These are phyloP conservation scores for Chrysocyon brachyurus DNA, from an alignment of 2,797 vertebrate genomes.

Conservation along the genomic window DNA sequence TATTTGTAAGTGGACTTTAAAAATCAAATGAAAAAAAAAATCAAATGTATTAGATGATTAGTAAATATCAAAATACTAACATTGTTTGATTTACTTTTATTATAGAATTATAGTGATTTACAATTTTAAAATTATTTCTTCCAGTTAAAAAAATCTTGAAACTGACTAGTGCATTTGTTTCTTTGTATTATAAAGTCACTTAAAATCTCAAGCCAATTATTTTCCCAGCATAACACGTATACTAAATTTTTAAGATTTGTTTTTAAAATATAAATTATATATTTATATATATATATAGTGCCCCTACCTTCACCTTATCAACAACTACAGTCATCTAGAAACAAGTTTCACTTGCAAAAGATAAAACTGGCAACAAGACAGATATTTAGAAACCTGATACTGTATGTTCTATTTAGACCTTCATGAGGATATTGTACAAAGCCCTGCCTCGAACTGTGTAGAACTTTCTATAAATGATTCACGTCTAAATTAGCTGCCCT, in stretches of 20 bases:
- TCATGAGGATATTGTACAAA: slow-evolving; percentile 86
- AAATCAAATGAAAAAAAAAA: slow-evolving; percentile 26
- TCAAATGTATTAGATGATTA: background rate
- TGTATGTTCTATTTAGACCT: slow-evolving; percentile 89
- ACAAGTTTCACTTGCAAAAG: slow-evolving; percentile 88
- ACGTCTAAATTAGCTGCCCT: slow-evolving; percentile 87
- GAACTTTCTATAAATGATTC: slow-evolving; percentile 89
- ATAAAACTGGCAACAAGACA: slow-evolving; percentile 86
- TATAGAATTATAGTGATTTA: background rate
- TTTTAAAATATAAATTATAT: background rate
- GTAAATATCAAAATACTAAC: slow-evolving; percentile 54
- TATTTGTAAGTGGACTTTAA: slow-evolving; percentile 16
- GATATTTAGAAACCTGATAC: slow-evolving; percentile 90
- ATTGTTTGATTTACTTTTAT: background rate
- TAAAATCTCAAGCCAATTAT: slow-evolving; percentile 55
- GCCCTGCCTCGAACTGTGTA: slow-evolving; percentile 86
- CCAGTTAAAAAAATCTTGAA: slow-evolving; percentile 40
- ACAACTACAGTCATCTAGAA: slow-evolving; percentile 84
- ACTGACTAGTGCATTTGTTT: background rate
- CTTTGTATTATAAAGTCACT: slow-evolving; percentile 21
- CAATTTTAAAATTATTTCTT: slow-evolving; percentile 58
- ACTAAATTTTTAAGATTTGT: slow-evolving; percentile 34
- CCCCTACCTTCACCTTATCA: slow-evolving; percentile 84
- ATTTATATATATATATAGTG: background rate
- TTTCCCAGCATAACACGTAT: background rate